Evolutionary conservation across 2,888 invertebrate species (phyloP), one percentile per base, ranked within the genome.

Genomic region (Parochlus steinenii): DNA sequence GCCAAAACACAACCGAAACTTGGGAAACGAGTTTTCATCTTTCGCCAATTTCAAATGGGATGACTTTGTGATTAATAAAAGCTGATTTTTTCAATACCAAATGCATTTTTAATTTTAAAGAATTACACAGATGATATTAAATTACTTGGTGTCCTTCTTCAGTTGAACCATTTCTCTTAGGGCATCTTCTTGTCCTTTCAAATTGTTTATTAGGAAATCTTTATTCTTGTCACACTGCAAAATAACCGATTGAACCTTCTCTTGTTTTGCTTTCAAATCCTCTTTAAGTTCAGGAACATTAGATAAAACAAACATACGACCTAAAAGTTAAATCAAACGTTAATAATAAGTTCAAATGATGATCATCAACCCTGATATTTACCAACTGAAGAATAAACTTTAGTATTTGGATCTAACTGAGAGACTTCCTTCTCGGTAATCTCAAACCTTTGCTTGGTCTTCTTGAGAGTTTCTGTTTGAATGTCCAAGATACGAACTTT

Each of bases 21-120:
- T 95, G 49, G 87, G 81, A 0, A 95, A 95, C 62, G 85, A 87
- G 56, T 95, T 95, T 62, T 71, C 69, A 31, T 89, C 90, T 59
- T 95, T 73, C 59, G 70, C 86, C 28, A 93, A 93, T 63, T 93
- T 83, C 58, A 64, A 79, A 54, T 63, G 81, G 41, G 75, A 79
- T 51, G 45, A 45, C n/a, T n/a, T n/a, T n/a, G n/a, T n/a, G n/a
- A n/a, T n/a, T n/a, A n/a, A n/a, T n/a, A n/a, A n/a, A n/a, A n/a
- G n/a, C n/a, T n/a, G n/a, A n/a, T n/a, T n/a, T n/a, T n/a, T n/a
- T n/a, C n/a, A n/a, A n/a, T n/a, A n/a, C n/a, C n/a, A n/a, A n/a
- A n/a, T n/a, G n/a, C n/a, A n/a, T n/a, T n/a, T n/a, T n/a, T n/a
- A n/a, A n/a, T n/a, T n/a, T n/a, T n/a, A n/a, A n/a, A n/a, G n/a